Evolutionary conservation across 2,113 vertebrate genomes (phyloP).

Genomic region (Formicarius rufipectus): DNA sequence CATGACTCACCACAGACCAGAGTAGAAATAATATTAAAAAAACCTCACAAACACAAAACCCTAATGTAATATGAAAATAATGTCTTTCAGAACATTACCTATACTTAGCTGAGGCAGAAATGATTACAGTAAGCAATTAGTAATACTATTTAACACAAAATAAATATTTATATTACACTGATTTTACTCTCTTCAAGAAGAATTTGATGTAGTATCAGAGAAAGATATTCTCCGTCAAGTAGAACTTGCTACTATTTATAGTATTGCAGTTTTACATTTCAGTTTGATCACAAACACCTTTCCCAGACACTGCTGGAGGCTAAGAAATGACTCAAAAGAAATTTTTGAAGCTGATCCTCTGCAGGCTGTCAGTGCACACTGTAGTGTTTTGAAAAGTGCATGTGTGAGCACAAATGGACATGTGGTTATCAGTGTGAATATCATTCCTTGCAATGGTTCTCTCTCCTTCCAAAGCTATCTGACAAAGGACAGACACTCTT

Average conservation of each 20-base stretch:
- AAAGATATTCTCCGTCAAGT: not conserved
- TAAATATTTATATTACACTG: not conserved
- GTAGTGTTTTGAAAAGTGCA: not conserved
- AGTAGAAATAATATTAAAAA: not conserved
- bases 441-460: not conserved
- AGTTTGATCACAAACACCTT: slow-evolving; percentile 21
- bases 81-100: not conserved
- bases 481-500: not conserved
- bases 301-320: not conserved
- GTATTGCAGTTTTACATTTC: not conserved
- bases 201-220: not conserved
- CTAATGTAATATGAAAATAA: not conserved
- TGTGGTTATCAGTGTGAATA: not conserved
- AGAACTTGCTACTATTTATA: not conserved
- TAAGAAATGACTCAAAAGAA: not conserved
- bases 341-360: not conserved
- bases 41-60: accelerated
- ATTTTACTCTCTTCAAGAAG: not conserved
- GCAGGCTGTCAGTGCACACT: not conserved
- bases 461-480: not conserved
- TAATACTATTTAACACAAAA: not conserved
- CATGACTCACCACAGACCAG: not conserved
- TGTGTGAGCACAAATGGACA: not conserved
- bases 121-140: not conserved
- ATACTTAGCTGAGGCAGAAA: not conserved